Conservation (phyloP, 2,797 vertebrate genomes). For the Balearica regulorum region DNA sequence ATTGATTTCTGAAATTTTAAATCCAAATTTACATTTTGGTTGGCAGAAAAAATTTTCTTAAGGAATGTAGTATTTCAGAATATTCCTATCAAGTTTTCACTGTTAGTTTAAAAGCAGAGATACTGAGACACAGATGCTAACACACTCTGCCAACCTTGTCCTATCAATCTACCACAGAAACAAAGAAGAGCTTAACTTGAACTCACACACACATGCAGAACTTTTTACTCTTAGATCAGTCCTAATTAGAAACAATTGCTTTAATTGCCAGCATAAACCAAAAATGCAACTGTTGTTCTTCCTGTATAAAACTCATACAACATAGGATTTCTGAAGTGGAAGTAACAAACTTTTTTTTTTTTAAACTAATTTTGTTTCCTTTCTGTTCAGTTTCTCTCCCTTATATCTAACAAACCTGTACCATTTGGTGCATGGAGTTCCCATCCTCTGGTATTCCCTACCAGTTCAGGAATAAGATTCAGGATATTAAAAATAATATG, state of each 20-base stretch:
- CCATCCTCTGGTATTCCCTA: neutral
- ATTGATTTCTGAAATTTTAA: neutral
- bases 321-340: neutral
- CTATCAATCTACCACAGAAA: neutral
- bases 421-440: neutral
- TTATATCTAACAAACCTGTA: neutral
- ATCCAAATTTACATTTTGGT: neutral
- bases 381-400: neutral
- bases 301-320: neutral
- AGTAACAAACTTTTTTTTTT: neutral
- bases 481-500: neutral
- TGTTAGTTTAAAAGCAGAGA: neutral
- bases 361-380: neutral
- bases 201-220: neutral
- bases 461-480: neutral
- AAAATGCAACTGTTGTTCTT: neutral
- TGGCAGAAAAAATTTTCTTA: neutral
- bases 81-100: neutral
- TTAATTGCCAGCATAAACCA: neutral
- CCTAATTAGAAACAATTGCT: neutral
- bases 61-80: neutral
- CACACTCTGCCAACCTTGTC: neutral
- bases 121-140: neutral
- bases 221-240: neutral
- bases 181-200: neutral